These are phyloP conservation scores for Puffinus mauretanicus DNA, from an alignment of 2,113 vertebrate species.

Conservation along the genomic window DNA sequence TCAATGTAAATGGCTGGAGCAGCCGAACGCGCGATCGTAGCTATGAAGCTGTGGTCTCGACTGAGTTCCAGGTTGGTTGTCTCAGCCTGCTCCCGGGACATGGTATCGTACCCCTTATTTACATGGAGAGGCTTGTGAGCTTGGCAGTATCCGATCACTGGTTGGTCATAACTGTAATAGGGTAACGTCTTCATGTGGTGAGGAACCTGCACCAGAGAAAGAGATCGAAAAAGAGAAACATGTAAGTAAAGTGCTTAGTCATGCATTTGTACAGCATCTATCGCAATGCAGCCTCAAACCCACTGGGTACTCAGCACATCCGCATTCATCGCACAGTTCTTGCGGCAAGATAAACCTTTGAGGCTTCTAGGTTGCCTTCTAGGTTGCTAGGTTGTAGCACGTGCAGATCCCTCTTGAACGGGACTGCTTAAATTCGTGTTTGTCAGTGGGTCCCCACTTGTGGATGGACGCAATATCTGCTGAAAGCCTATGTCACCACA, in stretches of 20 bases:
- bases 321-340: rapidly evolving
- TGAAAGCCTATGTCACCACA: rapidly evolving
- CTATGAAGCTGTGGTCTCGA: constrained; percentile 78
- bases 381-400: too few relatives aligned
- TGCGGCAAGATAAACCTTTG: not conserved
- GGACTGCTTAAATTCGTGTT: rapidly evolving
- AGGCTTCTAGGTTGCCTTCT: not conserved
- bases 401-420: rapidly evolving
- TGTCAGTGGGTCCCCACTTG: rapidly evolving
- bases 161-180: constrained; percentile 79
- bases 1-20: constrained; percentile 81
- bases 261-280: rapidly evolving
- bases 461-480: rapidly evolving
- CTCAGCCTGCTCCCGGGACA: constrained; percentile 66
- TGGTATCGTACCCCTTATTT: constrained; percentile 71
- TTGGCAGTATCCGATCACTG: constrained; percentile 79
- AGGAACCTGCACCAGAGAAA: constrained; percentile 59
- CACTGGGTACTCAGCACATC: not conserved
- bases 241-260: rapidly evolving
- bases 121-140: constrained; percentile 79
- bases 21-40: constrained; percentile 79
- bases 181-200: constrained; percentile 81
- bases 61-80: constrained; percentile 71
- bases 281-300: rapidly evolving
- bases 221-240: not conserved